phyloP scores from a whole-genome alignment of 2,113 vertebrate genomes.

The Calidris pugnax region DNA sequence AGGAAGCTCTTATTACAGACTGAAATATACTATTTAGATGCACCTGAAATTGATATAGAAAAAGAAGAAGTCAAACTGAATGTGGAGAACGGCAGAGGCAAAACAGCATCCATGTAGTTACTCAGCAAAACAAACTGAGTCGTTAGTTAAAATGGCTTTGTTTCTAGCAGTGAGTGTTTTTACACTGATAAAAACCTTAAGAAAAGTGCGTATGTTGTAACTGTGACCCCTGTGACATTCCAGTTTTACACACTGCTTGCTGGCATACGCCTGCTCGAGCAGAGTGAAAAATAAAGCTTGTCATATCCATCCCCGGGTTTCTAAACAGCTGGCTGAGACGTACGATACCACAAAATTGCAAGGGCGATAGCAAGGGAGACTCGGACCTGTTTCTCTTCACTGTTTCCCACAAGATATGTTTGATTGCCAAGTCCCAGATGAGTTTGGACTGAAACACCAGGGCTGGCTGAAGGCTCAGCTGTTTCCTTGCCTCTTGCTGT shows the following conservation, averaged over 20 bases:
- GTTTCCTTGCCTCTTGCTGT: neutral
- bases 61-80: neutral
- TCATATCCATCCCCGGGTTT: neutral
- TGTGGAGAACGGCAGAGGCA: neutral
- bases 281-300: neutral
- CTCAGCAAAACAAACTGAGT: neutral
- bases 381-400: neutral
- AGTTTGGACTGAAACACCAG: neutral
- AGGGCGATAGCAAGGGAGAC: neutral
- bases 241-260: neutral
- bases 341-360: neutral
- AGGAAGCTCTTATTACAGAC: neutral
- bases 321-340: neutral
- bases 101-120: neutral
- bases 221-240: neutral
- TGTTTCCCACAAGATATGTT: neutral
- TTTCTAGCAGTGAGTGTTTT: neutral
- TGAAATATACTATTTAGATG: neutral
- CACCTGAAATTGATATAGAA: neutral
- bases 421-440: neutral
- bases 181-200: neutral
- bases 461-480: neutral
- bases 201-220: neutral
- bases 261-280: neutral
- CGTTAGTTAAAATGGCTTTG: neutral